Evolutionary conservation across 2,888 invertebrate species (phyloP), one percentile per base, ranked within the genome.

Genomic region (Sinotaia quadrata): DNA sequence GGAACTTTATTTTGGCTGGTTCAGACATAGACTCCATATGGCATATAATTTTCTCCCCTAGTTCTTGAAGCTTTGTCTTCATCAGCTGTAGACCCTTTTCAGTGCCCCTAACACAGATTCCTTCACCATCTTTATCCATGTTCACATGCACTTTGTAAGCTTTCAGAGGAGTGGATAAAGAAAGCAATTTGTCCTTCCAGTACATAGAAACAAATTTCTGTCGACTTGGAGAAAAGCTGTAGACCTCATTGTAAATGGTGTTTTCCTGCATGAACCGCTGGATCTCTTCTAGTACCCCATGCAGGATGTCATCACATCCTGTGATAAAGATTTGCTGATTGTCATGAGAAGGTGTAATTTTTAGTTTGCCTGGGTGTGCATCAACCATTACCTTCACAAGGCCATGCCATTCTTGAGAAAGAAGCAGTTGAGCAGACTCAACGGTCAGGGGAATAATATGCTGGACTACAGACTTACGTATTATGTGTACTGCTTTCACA

Each of bases 191-290:
- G n/a, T 52, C 8, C 27, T 67, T 63, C 49, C 67, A 58, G 24
- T 77, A 58, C 15, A 44, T 67, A 2, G 67, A 62, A 4, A 80
- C 31, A 31, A 79, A 75, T 18, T 47, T n/a, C 37, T 66, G 51
- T 2, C 69, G 49, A 18, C 61, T 59, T 31, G 61, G 68, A 4
- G 62, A 18, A 47, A 74, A 58, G 29, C 51, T 33, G 7, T 70
- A 44, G 27, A 61, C 51, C 18, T 70, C 29, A 15, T 47, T 54
- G 49, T 65, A 56, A n/a, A 72, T 56, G 41, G 72, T 71, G 66
- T 78, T 75, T 4, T 56, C 44, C 24, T 60, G 51, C 12, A 78
- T 41, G 47, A 75, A 78, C 7, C 49, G 58, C 29, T 63, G 57
- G 2, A 76, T 15, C 5, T 60, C 59, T 29, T 69, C 72, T 47